Base-by-base conservation (phyloP, 2,113 vertebrate species). In the Solea senegalensis region DNA sequence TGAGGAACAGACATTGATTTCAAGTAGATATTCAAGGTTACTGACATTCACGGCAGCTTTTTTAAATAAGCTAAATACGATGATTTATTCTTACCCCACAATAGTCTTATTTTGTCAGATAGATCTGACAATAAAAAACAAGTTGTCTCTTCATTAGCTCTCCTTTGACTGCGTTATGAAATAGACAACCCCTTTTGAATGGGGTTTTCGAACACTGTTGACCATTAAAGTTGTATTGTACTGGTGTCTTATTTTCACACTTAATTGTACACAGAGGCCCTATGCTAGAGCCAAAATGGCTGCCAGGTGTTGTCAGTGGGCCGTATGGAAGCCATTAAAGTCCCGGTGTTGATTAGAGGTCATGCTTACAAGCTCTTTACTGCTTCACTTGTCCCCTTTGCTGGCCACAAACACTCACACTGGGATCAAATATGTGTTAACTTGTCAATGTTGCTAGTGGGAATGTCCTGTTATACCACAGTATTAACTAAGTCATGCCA, bases 281-380 rank as follows among this genome's bases (percentile, higher is more conserved):
- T 64, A 51, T 83, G 48, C 64, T 77, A 72, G 62, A 72, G 69
- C 81, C 79, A 86, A 87, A 74, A 85, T 87, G 86, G 89, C 81
- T 89, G 76, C 80, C 91, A 93, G 80, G 75, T 89, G 92, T 86
- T 83, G 84, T 40, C 60, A 65, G 58, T 77, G 27, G 60, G 88
- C 76, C 93, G 94, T 83, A 92, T 94, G 91, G 93, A 91, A 91
- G 70, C 66, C 75, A 90, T 94, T 93, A 91, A 49, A 69, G 70
- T 67, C 78, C 74, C 86, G 84, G 85, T 78, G 87, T 90, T 91
- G 88, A 88, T 90, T 92, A 90, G 89, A 91, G 88, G 78, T 89
- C 89, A 88, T 80, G 69, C 86, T 88, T 83, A 88, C 82, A 86
- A 84, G 85, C 74, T 85, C 84, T 92, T 94, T 92, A 92, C 81